phyloP scores from a whole-genome alignment of 2,797 vertebrate genomes.

The Pangasius djambal region DNA sequence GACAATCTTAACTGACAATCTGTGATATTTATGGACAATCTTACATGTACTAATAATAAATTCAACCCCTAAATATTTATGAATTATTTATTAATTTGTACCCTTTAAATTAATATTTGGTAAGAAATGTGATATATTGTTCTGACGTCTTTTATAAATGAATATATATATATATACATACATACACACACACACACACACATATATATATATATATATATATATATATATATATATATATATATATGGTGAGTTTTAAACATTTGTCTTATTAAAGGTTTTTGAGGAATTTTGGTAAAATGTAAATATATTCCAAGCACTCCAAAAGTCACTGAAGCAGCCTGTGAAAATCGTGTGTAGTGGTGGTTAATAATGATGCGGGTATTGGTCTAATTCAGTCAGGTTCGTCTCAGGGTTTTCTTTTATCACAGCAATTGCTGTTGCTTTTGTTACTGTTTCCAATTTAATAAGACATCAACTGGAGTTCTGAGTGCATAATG shows the following conservation, averaged over 20 bases:
- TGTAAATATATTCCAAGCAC: slow-evolving; percentile 48
- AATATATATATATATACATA: no score
- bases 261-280: slow-evolving; percentile 49
- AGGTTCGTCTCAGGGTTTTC: slow-evolving; percentile 58
- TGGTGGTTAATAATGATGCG: slow-evolving; percentile 52
- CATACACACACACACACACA: no score
- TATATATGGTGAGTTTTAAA: slow-evolving; percentile 35
- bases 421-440: slow-evolving; percentile 28
- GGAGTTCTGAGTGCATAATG: not conserved
- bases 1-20: slow-evolving; percentile 63
- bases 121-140: slow-evolving; percentile 56
- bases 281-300: slow-evolving; percentile 16
- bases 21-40: slow-evolving; percentile 41
- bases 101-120: slow-evolving; percentile 56
- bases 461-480: slow-evolving; percentile 21
- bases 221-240: no score
- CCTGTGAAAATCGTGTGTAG: slow-evolving; percentile 40
- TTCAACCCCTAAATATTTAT: slow-evolving; percentile 43
- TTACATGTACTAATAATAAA: not conserved
- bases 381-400: slow-evolving; percentile 48
- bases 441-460: slow-evolving; percentile 33
- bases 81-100: slow-evolving; percentile 53
- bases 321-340: slow-evolving; percentile 32
- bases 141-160: slow-evolving; percentile 55
- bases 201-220: slow-evolving; percentile 10